These are phyloP conservation scores for Meliscaeva auricollis DNA, from an alignment of 2,888 invertebrate species.

Conservation along the genomic window DNA sequence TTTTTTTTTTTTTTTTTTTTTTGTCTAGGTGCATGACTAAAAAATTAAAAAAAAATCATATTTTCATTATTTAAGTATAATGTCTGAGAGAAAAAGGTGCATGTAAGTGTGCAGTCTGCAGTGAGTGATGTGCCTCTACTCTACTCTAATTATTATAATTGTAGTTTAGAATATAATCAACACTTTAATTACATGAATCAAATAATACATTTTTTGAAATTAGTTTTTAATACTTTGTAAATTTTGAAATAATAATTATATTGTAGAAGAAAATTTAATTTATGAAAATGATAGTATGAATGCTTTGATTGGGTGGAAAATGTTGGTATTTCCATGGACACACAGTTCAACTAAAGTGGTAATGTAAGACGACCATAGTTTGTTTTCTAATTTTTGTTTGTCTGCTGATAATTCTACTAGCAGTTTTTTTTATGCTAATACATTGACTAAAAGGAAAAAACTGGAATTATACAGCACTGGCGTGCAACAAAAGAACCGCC, in stretches of 20 bases:
- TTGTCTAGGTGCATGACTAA: conserved; percentile 56
- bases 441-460: no score
- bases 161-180: conserved; percentile 2
- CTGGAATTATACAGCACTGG: no score
- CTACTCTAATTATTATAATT: conserved; percentile 1
- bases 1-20: conserved; percentile 11
- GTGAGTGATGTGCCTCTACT: conserved; percentile 43
- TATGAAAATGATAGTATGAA: neutral
- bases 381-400: no score
- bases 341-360: no score
- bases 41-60: conserved; percentile 13
- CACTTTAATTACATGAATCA: neutral
- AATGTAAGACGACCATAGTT: neutral
- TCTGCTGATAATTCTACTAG: no score
- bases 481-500: no score
- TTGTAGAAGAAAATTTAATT: neutral
- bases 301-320: conserved; percentile 6
- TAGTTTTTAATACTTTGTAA: neutral
- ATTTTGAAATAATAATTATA: conserved; percentile 2
- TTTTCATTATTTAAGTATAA: conserved; percentile 3
- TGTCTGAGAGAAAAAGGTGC: conserved; percentile 39
- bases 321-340: conserved; percentile 1
- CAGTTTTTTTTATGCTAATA: no score
- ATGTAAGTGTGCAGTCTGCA: conserved; percentile 50
- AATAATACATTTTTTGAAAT: neutral